Conservation (phyloP, 2,797 vertebrate genomes). For the Phataginus tricuspis region DNA sequence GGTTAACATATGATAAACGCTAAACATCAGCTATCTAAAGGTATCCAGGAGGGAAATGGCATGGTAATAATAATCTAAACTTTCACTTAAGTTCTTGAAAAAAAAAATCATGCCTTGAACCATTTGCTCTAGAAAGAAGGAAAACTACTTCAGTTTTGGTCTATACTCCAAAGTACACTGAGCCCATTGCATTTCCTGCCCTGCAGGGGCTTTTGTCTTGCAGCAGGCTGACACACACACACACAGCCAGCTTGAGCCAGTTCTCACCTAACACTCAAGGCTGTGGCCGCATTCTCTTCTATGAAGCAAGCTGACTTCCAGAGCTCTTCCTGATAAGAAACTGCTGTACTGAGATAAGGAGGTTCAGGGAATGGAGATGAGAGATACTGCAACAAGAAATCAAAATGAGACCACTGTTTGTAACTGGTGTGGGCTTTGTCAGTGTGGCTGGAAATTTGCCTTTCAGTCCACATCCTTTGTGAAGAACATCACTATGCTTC, state of each 20-base stretch:
- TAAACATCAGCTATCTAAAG: not conserved
- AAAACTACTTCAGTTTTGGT: not conserved
- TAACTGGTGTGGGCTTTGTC: not conserved
- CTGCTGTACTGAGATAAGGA: not conserved
- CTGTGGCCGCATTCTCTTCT: not conserved
- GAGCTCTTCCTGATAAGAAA: slow-evolving; percentile 25
- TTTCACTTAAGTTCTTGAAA: not conserved
- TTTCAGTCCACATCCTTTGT: not conserved
- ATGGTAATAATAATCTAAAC: not conserved
- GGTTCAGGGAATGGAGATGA: not conserved
- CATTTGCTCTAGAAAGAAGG: not conserved
- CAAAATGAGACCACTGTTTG: not conserved
- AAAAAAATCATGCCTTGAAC: not conserved
- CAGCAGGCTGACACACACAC: not conserved
- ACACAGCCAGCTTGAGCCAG: not conserved
- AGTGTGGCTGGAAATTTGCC: not conserved
- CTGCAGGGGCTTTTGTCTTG: not conserved
- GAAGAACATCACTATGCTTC: not conserved
- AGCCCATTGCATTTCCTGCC: not conserved
- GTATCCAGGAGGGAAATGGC: not conserved
- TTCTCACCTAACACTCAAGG: not conserved
- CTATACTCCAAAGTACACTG: not conserved
- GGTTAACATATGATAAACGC: not conserved
- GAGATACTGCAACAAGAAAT: not conserved
- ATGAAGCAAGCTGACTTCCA: not conserved